These are phyloP conservation scores for Rhingia rostrata DNA, from an alignment of 2,888 invertebrate species.

Conservation along the genomic window DNA sequence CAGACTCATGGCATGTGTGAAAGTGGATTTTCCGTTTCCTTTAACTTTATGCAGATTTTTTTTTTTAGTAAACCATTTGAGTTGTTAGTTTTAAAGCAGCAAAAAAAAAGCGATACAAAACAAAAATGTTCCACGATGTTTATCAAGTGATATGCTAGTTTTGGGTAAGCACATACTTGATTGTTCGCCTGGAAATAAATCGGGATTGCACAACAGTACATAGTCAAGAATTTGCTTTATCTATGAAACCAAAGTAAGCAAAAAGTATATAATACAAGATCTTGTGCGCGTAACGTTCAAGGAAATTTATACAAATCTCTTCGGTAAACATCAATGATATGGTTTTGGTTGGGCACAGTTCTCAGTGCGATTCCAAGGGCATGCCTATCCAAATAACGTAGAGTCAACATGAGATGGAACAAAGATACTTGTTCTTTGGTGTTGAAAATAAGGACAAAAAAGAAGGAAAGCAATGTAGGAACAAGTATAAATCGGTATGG, in stretches of 20 bases:
- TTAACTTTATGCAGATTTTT: not conserved
- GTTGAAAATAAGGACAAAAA: not conserved
- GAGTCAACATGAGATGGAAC: not conserved
- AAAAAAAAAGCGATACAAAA: conserved; percentile 5
- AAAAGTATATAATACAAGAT: not conserved
- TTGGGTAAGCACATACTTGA: conserved; percentile 55
- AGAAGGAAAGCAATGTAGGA: not conserved
- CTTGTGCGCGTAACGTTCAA: not conserved
- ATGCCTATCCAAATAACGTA: not conserved
- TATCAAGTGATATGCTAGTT: conserved; percentile 22
- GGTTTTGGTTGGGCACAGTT: conserved; percentile 2
- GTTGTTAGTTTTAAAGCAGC: conserved; percentile 29
- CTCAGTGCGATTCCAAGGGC: not conserved
- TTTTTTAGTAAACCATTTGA: conserved; percentile 15
- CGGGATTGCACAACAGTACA: conserved; percentile 33
- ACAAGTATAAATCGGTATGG: not conserved
- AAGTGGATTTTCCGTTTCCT: not conserved
- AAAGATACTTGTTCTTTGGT: not conserved
- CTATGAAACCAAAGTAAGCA: not conserved
- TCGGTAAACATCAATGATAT: conserved; percentile 44
- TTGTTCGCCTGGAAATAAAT: conserved; percentile 26
- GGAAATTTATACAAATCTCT: conserved; percentile 37
- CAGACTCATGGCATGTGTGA: not conserved
- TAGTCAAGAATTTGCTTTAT: not conserved
- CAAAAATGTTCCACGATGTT: conserved; percentile 29